Evolutionary conservation across 2,888 invertebrate species (phyloP).

Genomic region (Protonemura montana): DNA sequence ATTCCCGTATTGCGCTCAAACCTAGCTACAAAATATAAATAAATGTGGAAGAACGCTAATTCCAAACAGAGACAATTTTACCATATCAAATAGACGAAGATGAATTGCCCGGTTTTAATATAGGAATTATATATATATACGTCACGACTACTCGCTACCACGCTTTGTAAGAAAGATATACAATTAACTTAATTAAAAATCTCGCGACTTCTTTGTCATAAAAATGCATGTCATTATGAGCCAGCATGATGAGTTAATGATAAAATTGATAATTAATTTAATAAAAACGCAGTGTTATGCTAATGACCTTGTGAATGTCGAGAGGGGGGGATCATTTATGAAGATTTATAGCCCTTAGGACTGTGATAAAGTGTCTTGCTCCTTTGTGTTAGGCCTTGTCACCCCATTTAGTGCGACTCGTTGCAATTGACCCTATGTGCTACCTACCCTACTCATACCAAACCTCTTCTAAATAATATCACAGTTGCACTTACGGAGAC

Average conservation of each 20-base stretch:
- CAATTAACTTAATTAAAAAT: constrained; percentile 12
- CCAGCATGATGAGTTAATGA: constrained; percentile 12
- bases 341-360: neutral
- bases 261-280: neutral
- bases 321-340: neutral
- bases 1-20: too few relatives aligned
- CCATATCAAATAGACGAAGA: neutral
- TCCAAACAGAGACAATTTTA: neutral
- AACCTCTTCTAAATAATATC: too few relatives aligned
- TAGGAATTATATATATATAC: neutral
- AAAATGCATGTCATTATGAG: neutral
- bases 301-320: neutral
- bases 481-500: too few relatives aligned
- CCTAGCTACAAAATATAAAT: too few relatives aligned
- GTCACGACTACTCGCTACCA: neutral
- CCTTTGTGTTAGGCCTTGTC: neutral
- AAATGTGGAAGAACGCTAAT: neutral
- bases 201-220: constrained; percentile 7
- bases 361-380: constrained; percentile 7
- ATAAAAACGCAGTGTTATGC: constrained; percentile 12
- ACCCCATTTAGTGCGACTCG: neutral
- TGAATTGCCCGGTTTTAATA: neutral
- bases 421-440: neutral
- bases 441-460: too few relatives aligned
- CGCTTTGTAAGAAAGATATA: neutral